phyloP scores from a whole-genome alignment of 2,888 invertebrate genomes.

The Hecatera dysodea region DNA sequence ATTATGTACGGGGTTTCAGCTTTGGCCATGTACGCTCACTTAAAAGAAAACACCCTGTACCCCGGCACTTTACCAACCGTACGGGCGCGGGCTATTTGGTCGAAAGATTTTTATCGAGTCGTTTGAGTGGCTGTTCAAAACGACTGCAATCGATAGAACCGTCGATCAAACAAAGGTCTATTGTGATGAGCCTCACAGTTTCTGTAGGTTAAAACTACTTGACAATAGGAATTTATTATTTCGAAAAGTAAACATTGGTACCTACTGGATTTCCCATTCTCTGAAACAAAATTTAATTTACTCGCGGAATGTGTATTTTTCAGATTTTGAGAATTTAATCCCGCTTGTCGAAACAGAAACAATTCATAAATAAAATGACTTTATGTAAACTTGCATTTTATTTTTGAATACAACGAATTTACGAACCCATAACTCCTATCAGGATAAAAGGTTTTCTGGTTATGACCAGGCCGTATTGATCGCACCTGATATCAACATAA shows the following conservation, averaged over 20 bases:
- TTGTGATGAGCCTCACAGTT: not conserved
- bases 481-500: not conserved
- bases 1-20: too few species aligned
- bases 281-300: too few species aligned
- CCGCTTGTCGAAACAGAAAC: not conserved
- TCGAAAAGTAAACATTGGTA: not conserved
- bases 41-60: not conserved
- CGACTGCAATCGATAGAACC: conserved; percentile 1
- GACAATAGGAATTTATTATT: not conserved
- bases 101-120: not conserved
- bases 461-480: not conserved
- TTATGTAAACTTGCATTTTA: too few species aligned
- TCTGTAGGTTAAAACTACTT: not conserved
- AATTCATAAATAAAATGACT: not conserved
- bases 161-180: not conserved
- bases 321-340: too few species aligned
- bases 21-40: too few species aligned
- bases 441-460: not conserved
- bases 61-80: not conserved
- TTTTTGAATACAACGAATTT: not conserved
- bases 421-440: not conserved
- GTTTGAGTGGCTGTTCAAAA: not conserved
- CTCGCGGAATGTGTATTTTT: not conserved
- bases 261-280: not conserved
- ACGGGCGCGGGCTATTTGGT: not conserved